These are phyloP conservation scores for Drosophila trichaetosa DNA, from an alignment of 2,888 invertebrate genomes.

Conservation along the genomic window DNA sequence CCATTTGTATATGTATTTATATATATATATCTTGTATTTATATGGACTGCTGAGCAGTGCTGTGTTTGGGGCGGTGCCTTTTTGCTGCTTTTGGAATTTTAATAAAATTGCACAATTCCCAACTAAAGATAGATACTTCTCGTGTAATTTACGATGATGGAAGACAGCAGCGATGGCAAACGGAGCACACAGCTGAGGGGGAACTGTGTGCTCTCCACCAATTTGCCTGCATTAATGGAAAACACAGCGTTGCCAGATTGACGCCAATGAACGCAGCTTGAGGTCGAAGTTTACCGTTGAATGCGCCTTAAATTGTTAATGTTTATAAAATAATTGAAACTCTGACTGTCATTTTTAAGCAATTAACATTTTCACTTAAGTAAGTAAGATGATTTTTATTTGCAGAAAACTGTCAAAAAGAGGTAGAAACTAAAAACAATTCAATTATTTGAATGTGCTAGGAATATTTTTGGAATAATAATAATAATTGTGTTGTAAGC, in stretches of 20 bases:
- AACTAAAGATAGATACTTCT: slow-evolving; percentile 81
- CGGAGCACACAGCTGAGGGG: background rate
- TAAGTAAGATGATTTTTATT: background rate
- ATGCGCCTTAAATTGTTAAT: background rate
- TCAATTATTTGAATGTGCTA: background rate
- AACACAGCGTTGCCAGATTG: slow-evolving; percentile 40
- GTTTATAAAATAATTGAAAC: background rate
- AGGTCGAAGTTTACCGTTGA: background rate
- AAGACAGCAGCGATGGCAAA: slow-evolving; percentile 62
- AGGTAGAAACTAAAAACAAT: background rate
- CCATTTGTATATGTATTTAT: slow-evolving; percentile 19
- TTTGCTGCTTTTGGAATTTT: slow-evolving; percentile 71
- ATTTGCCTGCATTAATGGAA: background rate
- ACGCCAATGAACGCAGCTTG: slow-evolving; percentile 8
- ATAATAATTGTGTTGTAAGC: background rate
- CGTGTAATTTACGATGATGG: slow-evolving; percentile 80
- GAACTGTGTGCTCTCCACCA: background rate
- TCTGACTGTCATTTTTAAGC: background rate
- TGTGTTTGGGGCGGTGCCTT: slow-evolving; percentile 42
- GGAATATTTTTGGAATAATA: background rate
- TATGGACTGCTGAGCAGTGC: slow-evolving; percentile 29
- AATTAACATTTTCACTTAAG: background rate
- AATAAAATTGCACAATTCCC: slow-evolving; percentile 79
- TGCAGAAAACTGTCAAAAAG: background rate
- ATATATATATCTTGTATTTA: slow-evolving; percentile 53